phyloP scores from a whole-genome alignment of 2,113 vertebrate species.

The Ophiodon elongatus region DNA sequence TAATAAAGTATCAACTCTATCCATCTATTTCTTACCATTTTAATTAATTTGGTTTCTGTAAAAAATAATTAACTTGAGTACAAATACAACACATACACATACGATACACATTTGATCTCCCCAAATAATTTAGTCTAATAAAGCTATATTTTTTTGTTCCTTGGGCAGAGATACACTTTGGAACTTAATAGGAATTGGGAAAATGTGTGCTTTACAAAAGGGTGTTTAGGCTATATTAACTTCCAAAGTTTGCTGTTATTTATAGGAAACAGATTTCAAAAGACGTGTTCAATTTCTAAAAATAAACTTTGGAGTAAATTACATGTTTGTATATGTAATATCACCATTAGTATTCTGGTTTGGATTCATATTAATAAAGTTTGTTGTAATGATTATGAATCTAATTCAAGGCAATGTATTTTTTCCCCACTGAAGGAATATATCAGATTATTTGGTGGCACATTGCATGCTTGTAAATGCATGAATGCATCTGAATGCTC shows the following conservation, averaged over 20 bases:
- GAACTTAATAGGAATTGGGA: background rate
- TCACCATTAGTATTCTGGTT: background rate
- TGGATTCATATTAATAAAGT: slow-evolving; percentile 3
- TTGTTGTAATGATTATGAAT: background rate
- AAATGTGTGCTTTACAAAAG: background rate
- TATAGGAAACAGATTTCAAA: background rate
- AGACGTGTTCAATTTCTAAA: background rate
- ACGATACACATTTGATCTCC: background rate
- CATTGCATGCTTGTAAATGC: background rate
- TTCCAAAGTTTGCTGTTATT: background rate
- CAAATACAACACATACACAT: background rate
- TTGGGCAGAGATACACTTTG: background rate
- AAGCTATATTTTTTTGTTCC: background rate
- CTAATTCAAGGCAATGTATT: background rate
- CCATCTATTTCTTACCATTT: background rate
- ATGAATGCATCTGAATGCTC: background rate
- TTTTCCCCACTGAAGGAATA: background rate
- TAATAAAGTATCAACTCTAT: slow-evolving; percentile 1
- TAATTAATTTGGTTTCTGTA: background rate
- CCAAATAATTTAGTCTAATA: background rate
- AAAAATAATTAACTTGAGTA: background rate
- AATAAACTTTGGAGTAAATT: background rate
- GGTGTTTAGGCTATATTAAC: background rate
- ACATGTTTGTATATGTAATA: background rate
- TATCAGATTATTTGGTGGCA: background rate